phyloP scores from a whole-genome alignment of 2,797 vertebrate genomes.

The Nothura maculosa region DNA sequence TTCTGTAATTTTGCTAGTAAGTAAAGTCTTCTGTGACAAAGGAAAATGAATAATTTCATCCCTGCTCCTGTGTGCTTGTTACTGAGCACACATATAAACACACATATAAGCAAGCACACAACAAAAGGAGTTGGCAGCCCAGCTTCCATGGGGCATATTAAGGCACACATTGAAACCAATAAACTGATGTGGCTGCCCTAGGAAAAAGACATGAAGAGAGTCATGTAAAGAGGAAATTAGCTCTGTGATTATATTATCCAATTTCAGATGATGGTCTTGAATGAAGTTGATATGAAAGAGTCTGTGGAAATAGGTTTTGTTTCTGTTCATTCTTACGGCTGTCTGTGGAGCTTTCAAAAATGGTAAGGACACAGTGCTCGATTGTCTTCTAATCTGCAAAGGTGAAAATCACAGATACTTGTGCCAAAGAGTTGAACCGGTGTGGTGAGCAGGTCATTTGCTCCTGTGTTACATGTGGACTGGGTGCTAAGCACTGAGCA shows the following conservation, averaged over 20 bases:
- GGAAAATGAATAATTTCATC: not conserved
- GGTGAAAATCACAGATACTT: not conserved
- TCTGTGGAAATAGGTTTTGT: not conserved
- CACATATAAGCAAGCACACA: not conserved
- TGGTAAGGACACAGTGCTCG: fast-evolving
- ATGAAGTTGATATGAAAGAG: not conserved
- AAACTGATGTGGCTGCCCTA: not conserved
- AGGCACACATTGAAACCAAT: fast-evolving
- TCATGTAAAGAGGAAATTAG: fast-evolving
- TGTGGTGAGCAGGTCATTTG: not conserved
- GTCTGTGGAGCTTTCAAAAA: not conserved
- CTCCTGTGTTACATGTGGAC: fast-evolving
- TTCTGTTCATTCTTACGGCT: not conserved
- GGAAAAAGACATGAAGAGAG: not conserved
- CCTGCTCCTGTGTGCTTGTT: not conserved
- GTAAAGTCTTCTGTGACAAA: not conserved
- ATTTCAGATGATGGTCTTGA: not conserved
- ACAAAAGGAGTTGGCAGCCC: fast-evolving
- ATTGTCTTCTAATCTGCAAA: not conserved
- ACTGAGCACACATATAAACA: no score
- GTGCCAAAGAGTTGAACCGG: not conserved
- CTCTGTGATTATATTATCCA: not conserved
- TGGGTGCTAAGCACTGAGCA: fast-evolving
- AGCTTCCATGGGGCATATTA: not conserved
- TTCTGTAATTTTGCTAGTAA: not conserved